phyloP scores from a whole-genome alignment of 2,113 vertebrate genomes.

The Rhegmatorhina hoffmannsi region DNA sequence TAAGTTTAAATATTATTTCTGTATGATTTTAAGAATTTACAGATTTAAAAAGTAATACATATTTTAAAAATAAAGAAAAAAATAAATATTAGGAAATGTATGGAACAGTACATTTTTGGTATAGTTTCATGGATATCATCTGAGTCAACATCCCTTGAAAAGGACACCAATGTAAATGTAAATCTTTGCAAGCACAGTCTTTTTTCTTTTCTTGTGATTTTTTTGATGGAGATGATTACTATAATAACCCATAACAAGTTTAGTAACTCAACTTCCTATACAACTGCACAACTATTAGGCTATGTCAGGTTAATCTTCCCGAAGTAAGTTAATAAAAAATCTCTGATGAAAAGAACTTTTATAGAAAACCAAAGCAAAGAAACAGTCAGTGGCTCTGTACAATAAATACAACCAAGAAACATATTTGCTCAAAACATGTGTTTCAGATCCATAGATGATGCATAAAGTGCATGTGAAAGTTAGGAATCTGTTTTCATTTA shows the following conservation, averaged over 20 bases:
- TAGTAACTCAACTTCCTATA: background rate
- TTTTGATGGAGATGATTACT: background rate
- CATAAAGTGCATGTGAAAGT: background rate
- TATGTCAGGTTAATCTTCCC: background rate
- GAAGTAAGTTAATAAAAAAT: background rate
- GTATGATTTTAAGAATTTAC: background rate
- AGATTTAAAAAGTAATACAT: background rate
- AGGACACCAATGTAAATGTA: background rate
- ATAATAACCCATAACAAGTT: background rate
- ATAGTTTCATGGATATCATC: background rate
- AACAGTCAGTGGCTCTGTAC: background rate
- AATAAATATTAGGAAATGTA: background rate
- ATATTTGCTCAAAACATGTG: background rate
- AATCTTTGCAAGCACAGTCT: background rate
- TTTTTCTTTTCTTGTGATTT: background rate
- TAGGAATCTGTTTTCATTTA: background rate
- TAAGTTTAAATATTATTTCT: background rate
- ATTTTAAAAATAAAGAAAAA: background rate
- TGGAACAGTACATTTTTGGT: background rate
- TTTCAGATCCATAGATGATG: background rate
- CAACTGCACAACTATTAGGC: background rate
- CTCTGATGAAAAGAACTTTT: background rate
- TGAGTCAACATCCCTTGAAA: background rate
- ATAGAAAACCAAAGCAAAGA: background rate
- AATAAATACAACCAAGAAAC: background rate